phyloP scores from a whole-genome alignment of 2,797 vertebrate species.

The Amblyraja radiata region DNA sequence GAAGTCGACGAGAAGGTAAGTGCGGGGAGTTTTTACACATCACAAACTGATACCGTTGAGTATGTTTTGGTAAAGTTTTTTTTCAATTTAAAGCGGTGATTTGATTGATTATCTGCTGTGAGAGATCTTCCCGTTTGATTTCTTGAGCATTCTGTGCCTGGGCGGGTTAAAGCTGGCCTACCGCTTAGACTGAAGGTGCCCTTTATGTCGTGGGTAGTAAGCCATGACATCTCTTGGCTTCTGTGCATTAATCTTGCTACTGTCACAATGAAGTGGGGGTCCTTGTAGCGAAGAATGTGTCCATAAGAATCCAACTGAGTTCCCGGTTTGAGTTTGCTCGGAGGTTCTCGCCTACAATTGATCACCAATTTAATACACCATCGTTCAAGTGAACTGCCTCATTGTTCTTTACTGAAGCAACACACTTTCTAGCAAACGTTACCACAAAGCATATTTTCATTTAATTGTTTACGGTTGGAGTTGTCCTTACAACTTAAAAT shows the following conservation, averaged over 20 bases:
- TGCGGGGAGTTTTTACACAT: background rate
- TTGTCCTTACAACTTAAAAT: background rate
- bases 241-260: constrained; percentile 26
- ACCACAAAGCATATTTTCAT: background rate
- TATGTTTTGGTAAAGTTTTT: background rate
- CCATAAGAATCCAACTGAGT: background rate
- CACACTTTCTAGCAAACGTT: background rate
- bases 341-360: background rate
- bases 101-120: background rate
- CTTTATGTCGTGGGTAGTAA: constrained; percentile 4
- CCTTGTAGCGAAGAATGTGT: constrained; percentile 35
- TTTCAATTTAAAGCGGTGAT: background rate
- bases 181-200: background rate
- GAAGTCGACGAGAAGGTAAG: too few relatives aligned
- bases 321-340: background rate
- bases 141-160: background rate
- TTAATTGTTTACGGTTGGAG: background rate
- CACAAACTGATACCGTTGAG: background rate
- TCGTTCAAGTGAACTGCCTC: background rate
- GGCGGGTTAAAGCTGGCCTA: background rate
- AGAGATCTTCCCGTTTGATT: background rate
- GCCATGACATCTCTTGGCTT: background rate
- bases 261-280: constrained; percentile 35
- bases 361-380: constrained; percentile 1
- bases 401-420: constrained; percentile 4